Conservation (phyloP, 2,113 vertebrate species). For the Bucco capensis region DNA sequence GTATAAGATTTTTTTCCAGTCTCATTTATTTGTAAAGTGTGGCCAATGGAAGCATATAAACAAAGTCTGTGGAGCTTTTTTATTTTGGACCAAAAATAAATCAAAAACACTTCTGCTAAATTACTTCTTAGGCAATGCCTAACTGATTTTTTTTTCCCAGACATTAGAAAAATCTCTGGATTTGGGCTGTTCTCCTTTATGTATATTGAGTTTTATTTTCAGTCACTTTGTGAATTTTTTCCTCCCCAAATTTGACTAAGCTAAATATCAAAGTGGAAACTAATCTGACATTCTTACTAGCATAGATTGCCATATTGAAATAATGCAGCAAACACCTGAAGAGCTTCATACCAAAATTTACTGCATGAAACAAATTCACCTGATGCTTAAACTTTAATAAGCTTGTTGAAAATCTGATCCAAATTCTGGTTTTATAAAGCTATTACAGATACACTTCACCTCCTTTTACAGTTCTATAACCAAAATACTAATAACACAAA, state of each 20-base stretch:
- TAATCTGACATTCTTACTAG: not conserved
- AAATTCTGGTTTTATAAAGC: not conserved
- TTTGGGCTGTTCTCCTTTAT: not conserved
- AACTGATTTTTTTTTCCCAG: not conserved
- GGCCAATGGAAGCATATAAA: not conserved
- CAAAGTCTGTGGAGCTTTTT: not conserved
- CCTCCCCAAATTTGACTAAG: not conserved
- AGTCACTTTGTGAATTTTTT: not conserved
- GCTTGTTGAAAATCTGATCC: not conserved
- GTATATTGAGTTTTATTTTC: not conserved
- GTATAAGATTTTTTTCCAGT: not conserved
- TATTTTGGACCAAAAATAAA: not conserved
- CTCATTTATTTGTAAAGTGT: slow-evolving; percentile 15
- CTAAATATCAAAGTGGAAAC: not conserved
- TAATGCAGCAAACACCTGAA: not conserved
- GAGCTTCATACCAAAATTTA: not conserved
- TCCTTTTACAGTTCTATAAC: not conserved
- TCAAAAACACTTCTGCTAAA: not conserved
- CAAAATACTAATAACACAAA: not conserved
- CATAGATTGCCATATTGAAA: not conserved
- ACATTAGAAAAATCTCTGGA: not conserved
- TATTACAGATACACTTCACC: not conserved
- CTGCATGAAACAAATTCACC: not conserved
- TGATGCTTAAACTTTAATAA: not conserved
- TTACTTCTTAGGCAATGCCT: not conserved